Conservation (phyloP, 1,140 invertebrate species). For the Zaprionus tsacasi region DNA sequence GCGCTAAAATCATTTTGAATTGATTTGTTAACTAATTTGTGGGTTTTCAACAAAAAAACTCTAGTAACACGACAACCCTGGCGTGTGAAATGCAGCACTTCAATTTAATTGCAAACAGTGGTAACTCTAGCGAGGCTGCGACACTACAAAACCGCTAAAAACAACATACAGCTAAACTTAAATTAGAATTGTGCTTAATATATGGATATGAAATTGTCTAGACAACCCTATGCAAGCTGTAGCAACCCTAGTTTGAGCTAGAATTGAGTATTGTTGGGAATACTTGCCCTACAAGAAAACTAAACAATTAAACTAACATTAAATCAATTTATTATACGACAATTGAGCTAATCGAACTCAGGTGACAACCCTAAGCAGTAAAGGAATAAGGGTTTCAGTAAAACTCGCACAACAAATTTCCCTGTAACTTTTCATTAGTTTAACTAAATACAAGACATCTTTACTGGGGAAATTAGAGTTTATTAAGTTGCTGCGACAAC, state of each 20-base stretch:
- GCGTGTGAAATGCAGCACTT: not conserved
- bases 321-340: not conserved
- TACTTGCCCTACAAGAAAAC: too few relatives aligned
- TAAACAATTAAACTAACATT: too few relatives aligned
- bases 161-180: too few relatives aligned
- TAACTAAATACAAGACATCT: not conserved
- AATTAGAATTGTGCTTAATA: too few relatives aligned
- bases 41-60: too few relatives aligned
- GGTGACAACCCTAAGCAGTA: not conserved
- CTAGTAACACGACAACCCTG: not conserved
- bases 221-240: not conserved
- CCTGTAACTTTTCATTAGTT: not conserved
- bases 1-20: too few relatives aligned
- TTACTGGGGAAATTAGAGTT: not conserved
- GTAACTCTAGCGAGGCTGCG: not conserved
- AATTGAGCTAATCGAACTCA: not conserved
- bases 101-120: not conserved
- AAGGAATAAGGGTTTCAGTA: too few relatives aligned
- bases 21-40: too few relatives aligned
- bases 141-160: too few relatives aligned
- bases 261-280: too few relatives aligned
- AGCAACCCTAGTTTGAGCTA: not conserved
- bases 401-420: not conserved
- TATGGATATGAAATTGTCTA: too few relatives aligned
- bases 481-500: constrained; percentile 1